Conservation (phyloP, 2,888 invertebrate species). For the Ormia ochracea region DNA sequence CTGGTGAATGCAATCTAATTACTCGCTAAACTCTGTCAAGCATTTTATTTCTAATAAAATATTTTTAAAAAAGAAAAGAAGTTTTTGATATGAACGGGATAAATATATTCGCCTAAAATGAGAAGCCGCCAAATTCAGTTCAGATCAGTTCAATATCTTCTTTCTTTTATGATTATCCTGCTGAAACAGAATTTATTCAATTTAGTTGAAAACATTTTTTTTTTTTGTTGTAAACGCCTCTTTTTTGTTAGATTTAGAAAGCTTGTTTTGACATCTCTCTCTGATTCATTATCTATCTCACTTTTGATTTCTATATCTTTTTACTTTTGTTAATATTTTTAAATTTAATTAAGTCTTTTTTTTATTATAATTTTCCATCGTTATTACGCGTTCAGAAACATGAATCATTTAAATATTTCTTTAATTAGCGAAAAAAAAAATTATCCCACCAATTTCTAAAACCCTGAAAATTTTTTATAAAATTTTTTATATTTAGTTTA, state of each 20-base stretch:
- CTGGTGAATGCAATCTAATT: slow-evolving; percentile 39
- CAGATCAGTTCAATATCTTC: slow-evolving; percentile 60
- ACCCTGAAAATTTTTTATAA: background rate
- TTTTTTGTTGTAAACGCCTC: slow-evolving; percentile 17
- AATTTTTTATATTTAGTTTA: slow-evolving; percentile 23
- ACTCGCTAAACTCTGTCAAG: slow-evolving; percentile 31
- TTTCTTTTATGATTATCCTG: background rate
- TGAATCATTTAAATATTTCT: slow-evolving; percentile 48
- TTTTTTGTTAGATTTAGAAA: slow-evolving; percentile 1
- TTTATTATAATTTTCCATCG: slow-evolving; percentile 19
- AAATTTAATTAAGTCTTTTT: slow-evolving; percentile 24
- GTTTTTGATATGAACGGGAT: slow-evolving; percentile 2
- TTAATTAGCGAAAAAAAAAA: slow-evolving; percentile 33
- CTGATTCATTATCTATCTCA: background rate
- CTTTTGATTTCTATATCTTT: slow-evolving; percentile 38
- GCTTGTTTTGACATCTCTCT: slow-evolving; percentile 2
- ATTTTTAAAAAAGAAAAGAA: slow-evolving; percentile 6
- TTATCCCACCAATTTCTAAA: slow-evolving; percentile 32
- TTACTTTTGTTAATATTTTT: slow-evolving; percentile 15
- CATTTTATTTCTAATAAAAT: slow-evolving; percentile 37
- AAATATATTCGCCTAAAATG: background rate
- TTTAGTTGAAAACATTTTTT: slow-evolving; percentile 24
- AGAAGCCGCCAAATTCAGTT: slow-evolving; percentile 38
- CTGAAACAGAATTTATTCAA: background rate
- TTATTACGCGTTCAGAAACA: slow-evolving; percentile 26